phyloP scores from a whole-genome alignment of 2,888 invertebrate species.

The Onchidella celtica region DNA sequence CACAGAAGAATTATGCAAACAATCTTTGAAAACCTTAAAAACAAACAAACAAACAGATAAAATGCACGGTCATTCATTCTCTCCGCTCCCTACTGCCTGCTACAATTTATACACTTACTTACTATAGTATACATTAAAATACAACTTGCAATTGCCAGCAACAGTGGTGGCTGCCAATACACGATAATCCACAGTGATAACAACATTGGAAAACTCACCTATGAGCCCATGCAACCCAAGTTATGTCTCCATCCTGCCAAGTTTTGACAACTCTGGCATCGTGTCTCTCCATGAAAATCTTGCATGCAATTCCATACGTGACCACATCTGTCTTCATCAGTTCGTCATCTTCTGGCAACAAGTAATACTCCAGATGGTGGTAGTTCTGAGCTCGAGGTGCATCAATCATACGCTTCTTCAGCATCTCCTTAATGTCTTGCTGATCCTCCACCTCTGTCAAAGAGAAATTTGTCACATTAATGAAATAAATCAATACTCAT shows the following conservation, averaged over 20 bases:
- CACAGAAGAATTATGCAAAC: too few relatives aligned
- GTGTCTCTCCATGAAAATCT: constrained; percentile 77
- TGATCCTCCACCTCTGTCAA: constrained; percentile 67
- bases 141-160: too few relatives aligned
- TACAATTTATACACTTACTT: too few relatives aligned
- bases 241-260: constrained; percentile 78
- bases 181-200: too few relatives aligned
- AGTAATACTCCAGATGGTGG: constrained; percentile 78
- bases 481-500: too few relatives aligned
- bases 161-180: too few relatives aligned
- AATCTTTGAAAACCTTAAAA: too few relatives aligned
- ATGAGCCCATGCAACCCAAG: constrained; percentile 79
- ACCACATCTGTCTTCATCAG: constrained; percentile 77
- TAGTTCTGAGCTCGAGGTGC: constrained; percentile 76
- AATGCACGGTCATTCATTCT: too few relatives aligned
- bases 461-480: neutral
- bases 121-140: too few relatives aligned
- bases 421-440: constrained; percentile 64
- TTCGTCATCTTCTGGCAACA: constrained; percentile 75
- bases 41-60: too few relatives aligned
- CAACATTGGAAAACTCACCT: too few relatives aligned
- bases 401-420: constrained; percentile 74
- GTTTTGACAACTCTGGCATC: constrained; percentile 77
- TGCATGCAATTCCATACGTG: constrained; percentile 77
- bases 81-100: too few relatives aligned